Percentiles rank a stretch among this genome's conserved stretches.
Evolutionary conservation across 30 jellyfish, hydroid and myxozoan species (phyloP).

Genomic region (Hydractinia symbiolongicarpus): DNA sequence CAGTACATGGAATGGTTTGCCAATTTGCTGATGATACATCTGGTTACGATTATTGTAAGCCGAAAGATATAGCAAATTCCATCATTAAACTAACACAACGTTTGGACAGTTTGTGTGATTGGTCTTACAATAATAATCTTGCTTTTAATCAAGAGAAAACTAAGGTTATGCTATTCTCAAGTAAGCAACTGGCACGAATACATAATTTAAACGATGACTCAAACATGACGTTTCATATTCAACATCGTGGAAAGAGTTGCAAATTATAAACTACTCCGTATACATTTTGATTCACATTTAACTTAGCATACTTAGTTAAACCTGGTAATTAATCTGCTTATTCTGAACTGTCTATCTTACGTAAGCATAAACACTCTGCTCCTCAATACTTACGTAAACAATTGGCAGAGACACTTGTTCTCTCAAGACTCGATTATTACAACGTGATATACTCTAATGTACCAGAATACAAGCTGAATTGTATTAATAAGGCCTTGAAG

Average conservation of each 20-base stretch:
- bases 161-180: not conserved
- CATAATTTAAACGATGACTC: not conserved
- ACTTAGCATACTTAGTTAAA: not conserved
- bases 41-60: not conserved
- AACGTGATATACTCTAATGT: no score
- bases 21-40: constrained; percentile 1
- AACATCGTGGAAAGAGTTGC: constrained; percentile 5
- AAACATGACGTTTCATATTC: constrained; percentile 2
- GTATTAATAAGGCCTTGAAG: no score
- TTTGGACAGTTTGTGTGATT: not conserved
- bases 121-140: not conserved
- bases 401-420: no score
- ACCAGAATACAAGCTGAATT: no score
- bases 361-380: no score
- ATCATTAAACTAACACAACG: not conserved
- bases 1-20: not conserved
- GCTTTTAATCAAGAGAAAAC: not conserved
- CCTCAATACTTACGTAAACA: no score
- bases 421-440: no score
- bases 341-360: no score
- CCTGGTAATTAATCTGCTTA: no score
- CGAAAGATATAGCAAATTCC: not conserved
- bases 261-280: not conserved
- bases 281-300: not conserved
- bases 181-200: not conserved